Evolutionary conservation across 2,888 invertebrate species (phyloP), one percentile per base, ranked within the genome.

Genomic region (Sarcophaga variegata): DNA sequence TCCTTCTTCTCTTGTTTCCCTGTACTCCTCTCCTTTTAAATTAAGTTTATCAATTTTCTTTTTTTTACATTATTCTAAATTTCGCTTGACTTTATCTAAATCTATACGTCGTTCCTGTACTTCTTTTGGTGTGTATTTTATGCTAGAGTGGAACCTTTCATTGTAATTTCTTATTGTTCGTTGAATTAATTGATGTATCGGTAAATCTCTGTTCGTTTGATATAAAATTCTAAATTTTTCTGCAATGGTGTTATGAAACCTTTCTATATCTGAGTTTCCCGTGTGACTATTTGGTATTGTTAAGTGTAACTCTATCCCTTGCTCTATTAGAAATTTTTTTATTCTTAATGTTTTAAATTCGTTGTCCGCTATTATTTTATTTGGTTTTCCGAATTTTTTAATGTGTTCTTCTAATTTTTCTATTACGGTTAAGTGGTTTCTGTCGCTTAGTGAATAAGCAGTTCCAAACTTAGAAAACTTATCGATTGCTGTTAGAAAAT

Each of bases 201-300:
- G 64, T 84, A 86, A 59, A 70, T 78, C 62, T 74, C 72, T 72
- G 69, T 63, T 63, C 12, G 60, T 60, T 60, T 25, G 25, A 25
- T 25, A 60, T 60, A 12, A 60, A 62, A 76, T 78, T 85, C 74
- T 25, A 25, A 25, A 80, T 17, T 76, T 75, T 79, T 79, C 78
- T 20, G 81, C 60, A 47, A 83, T 49, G n/a, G 83, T 80, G 63
- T 82, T 88, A 62, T 84, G 84, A 5, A 88, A 75, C 54, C 85
- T 79, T 84, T 88, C 88, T 70, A 87, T 69, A 59, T 89, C 88
- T 62, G 85, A 78, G 80, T 88, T 87, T 59, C 83, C 85, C 74
- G 25, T 25, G 25, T 25, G 25, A 3, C 25, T 25, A 25, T 25
- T 25, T 25, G 25, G 25, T 25, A 3, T 25, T 25, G 25, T 25